A percentile compares a stretch with the other conserved stretches of the same genome.
Conservation (phyloP, 2,113 vertebrate genomes). For the Pycnonotus jocosus region DNA sequence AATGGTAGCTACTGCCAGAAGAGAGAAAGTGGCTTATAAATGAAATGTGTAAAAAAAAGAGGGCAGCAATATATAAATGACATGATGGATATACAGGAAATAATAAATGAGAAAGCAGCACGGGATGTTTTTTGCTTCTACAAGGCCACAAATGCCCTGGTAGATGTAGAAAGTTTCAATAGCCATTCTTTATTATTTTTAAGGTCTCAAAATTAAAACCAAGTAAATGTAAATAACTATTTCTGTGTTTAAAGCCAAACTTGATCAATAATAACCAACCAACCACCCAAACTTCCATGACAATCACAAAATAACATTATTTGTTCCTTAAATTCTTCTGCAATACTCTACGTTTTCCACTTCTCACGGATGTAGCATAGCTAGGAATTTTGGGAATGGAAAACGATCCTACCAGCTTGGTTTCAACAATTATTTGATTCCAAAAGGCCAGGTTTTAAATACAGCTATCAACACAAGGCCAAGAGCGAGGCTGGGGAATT, state of each 20-base stretch:
- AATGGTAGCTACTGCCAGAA: not conserved
- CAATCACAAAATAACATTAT: not conserved
- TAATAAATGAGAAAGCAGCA: not conserved
- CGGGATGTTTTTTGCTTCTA: not conserved
- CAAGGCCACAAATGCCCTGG: not conserved
- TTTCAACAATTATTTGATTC: not conserved
- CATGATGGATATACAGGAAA: fast-evolving
- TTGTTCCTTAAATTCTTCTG: not conserved
- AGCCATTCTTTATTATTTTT: not conserved
- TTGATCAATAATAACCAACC: not conserved
- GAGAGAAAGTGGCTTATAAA: not conserved
- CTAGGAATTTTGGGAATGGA: not conserved
- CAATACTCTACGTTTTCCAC: not conserved
- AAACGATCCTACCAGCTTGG: not conserved
- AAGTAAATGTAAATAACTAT: not conserved
- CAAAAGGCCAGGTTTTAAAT: not conserved
- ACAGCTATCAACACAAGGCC: not conserved
- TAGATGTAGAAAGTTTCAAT: not conserved
- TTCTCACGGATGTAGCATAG: not conserved
- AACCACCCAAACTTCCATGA: not conserved
- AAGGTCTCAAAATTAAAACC: not conserved
- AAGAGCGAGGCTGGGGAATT: not conserved
- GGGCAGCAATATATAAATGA: not conserved
- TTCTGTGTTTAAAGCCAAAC: not conserved
- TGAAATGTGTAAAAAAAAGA: not conserved